Evolutionary conservation across 2,888 invertebrate genomes (phyloP).

Genomic region (Pyrgus malvae): DNA sequence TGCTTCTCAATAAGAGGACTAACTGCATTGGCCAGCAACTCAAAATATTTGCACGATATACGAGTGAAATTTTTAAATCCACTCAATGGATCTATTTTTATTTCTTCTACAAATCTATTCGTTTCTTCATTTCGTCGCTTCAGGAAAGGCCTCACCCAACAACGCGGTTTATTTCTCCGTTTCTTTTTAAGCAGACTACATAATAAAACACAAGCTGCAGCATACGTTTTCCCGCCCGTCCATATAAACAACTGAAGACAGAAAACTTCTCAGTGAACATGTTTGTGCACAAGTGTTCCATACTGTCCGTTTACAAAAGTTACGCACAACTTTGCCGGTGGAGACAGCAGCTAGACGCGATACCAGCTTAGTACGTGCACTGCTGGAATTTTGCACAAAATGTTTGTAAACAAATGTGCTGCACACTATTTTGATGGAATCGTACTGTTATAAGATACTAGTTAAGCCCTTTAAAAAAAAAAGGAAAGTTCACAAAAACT

Average conservation of each 20-base stretch:
- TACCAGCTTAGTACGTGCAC: neutral
- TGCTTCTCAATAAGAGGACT: constrained; percentile 30
- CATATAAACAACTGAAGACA: constrained; percentile 20
- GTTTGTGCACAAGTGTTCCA: neutral
- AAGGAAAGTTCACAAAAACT: too few relatives aligned
- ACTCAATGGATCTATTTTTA: constrained; percentile 20
- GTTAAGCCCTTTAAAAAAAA: too few relatives aligned
- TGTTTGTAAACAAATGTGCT: too few relatives aligned
- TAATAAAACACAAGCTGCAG: constrained; percentile 33
- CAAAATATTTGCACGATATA: constrained; percentile 31
- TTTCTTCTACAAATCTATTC: constrained; percentile 35
- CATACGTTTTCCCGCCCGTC: constrained; percentile 34
- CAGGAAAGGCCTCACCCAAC: constrained; percentile 33
- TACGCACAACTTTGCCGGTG: neutral
- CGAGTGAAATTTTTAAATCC: constrained; percentile 32
- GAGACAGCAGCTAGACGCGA: neutral
- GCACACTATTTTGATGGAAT: too few relatives aligned
- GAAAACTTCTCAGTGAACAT: constrained; percentile 25
- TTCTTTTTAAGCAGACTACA: constrained; percentile 31
- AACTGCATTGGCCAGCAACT: constrained; percentile 13
- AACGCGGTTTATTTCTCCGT: constrained; percentile 35
- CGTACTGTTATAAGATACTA: too few relatives aligned
- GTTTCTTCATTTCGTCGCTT: constrained; percentile 34
- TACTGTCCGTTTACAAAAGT: neutral
- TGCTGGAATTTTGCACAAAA: too few relatives aligned